Evolutionary conservation across 2,113 vertebrate species (phyloP), one percentile per base, ranked within the genome.

Genomic region (Vimba vimba): DNA sequence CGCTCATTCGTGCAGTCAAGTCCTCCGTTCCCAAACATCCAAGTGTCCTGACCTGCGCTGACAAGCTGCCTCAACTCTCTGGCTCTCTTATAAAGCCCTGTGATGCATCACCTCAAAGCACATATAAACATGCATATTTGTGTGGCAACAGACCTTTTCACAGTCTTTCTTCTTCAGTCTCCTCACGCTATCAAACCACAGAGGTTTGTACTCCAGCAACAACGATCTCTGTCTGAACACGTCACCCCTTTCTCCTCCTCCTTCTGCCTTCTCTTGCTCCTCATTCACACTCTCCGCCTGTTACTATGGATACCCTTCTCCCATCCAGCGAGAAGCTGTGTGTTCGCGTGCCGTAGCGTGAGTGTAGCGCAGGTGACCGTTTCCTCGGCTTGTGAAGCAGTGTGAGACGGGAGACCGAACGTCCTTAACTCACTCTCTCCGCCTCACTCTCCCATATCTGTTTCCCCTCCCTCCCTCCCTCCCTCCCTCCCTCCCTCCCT

Each of bases 251-350:
- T 75, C 62, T 64, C 66, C 82, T 68, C 43, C 43, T 43, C 47
- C 71, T 80, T 57, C 62, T 6, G 52, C 43, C 55, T 57, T 39
- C 71, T 71, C 73, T 64, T 6, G 52, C 43, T 83, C 74, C 43
- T 84, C 75, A 12, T 76, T 64, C 78, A 69, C 83, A 13, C 83
- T 87, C 80, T 69, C 74, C 25, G 78, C 86, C 85, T 88, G 84
- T 95, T 94, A 93, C 94, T 94, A 95, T 96, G 94, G 95, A 91
- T 94, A 95, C 91, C 75, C 90, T 52, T 90, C 91, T 90, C 87
- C 89, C 88, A 79, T 91, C 90, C 90, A 86, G 93, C 92, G 91
- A 91, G 89, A 87, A 90, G 92, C 90, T 92, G 69, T 83, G 88
- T 86, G 85, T 57, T 87, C 68, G 76, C 23, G 25, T 76, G 85